phyloP scores from a whole-genome alignment of 2,797 vertebrate genomes.

The Hyperoplus lanceolatus region DNA sequence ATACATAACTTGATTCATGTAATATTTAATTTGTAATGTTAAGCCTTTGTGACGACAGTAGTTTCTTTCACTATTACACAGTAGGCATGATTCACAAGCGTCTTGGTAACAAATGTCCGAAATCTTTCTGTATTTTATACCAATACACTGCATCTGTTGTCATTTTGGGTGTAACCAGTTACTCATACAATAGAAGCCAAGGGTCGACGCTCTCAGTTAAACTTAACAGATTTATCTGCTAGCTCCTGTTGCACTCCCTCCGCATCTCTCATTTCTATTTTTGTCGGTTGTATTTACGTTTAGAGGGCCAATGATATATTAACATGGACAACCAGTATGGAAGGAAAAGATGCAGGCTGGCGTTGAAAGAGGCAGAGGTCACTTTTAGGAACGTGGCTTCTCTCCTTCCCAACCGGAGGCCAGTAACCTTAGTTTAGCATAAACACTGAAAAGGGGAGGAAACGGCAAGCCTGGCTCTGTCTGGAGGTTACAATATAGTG shows the following conservation, averaged over 20 bases:
- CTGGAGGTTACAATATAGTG: neutral
- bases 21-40: conserved; percentile 46
- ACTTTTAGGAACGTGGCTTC: neutral
- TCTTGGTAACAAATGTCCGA: conserved; percentile 12
- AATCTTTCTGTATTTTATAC: conserved; percentile 47
- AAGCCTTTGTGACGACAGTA: neutral
- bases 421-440: neutral
- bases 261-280: conserved; percentile 32
- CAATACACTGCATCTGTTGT: conserved; percentile 13
- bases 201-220: conserved; percentile 54
- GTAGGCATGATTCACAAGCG: neutral
- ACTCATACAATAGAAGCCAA: conserved; percentile 7
- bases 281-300: conserved; percentile 1
- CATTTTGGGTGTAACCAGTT: conserved; percentile 28
- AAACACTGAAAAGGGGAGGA: neutral
- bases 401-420: too few relatives aligned
- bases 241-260: conserved; percentile 33
- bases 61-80: neutral
- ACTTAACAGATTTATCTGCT: conserved; percentile 65
- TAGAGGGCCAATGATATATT: conserved; percentile 70
- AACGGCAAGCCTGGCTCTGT: neutral
- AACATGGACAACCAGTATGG: conserved; percentile 43
- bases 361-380: conserved; percentile 39
- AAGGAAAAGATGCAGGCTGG: conserved; percentile 25
- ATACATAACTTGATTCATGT: conserved; percentile 41